phyloP scores from a whole-genome alignment of 2,113 vertebrate species.

The Bubo scandiacus region DNA sequence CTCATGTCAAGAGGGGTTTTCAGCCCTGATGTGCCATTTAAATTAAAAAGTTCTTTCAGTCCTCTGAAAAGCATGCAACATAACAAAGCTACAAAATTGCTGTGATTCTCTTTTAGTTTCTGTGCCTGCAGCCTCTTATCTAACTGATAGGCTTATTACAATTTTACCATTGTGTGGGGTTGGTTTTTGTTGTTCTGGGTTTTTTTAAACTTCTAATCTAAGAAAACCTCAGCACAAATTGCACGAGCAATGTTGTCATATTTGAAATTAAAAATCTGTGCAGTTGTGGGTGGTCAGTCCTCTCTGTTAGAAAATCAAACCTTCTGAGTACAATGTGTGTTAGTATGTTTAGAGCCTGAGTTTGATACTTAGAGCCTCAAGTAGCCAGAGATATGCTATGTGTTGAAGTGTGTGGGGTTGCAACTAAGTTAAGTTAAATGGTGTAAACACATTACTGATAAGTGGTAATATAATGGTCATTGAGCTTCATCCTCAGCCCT shows the following conservation, averaged over 20 bases:
- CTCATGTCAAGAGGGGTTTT: not conserved
- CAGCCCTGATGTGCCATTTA: not conserved
- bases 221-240: not conserved
- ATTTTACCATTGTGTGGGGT: accelerated
- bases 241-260: not conserved
- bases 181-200: not conserved
- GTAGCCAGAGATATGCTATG: not conserved
- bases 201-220: not conserved
- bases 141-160: not conserved
- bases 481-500: not conserved
- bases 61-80: not conserved
- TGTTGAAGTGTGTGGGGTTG: not conserved
- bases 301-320: not conserved
- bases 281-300: not conserved
- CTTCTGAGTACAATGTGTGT: accelerated
- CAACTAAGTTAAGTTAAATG: not conserved
- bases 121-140: not conserved
- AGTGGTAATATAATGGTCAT: not conserved
- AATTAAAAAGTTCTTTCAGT: not conserved
- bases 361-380: not conserved
- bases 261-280: not conserved
- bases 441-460: not conserved
- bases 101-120: not conserved
- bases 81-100: not conserved
- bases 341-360: not conserved